These are phyloP conservation scores for Rhingia campestris DNA, from an alignment of 2,888 invertebrate species.

Conservation along the genomic window DNA sequence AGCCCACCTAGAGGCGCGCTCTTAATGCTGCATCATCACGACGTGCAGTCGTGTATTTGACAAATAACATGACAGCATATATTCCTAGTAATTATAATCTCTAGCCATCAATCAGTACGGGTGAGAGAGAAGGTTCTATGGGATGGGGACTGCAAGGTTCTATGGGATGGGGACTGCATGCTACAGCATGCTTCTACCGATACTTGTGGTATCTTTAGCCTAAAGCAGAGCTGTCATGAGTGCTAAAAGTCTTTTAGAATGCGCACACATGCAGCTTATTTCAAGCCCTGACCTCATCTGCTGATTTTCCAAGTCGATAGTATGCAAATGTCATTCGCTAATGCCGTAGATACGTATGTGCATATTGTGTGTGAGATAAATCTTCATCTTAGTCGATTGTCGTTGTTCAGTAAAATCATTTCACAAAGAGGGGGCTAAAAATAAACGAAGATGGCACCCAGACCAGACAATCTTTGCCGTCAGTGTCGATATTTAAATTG, in stretches of 20 bases:
- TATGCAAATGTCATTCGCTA: slow-evolving; percentile 15
- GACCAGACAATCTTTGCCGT: background rate
- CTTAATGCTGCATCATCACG: background rate
- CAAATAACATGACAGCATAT: slow-evolving; percentile 32
- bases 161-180: background rate
- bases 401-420: background rate
- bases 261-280: background rate
- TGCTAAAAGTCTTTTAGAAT: slow-evolving; percentile 5
- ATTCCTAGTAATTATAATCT: slow-evolving; percentile 31
- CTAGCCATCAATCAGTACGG: slow-evolving; percentile 17
- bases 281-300: background rate
- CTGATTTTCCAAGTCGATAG: slow-evolving; percentile 13
- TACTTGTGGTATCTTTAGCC: background rate
- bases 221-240: slow-evolving; percentile 2
- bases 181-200: background rate
- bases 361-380: background rate
- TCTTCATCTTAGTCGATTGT: slow-evolving; percentile 2
- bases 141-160: background rate
- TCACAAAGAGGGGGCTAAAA: background rate
- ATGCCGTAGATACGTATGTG: background rate
- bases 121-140: slow-evolving; percentile 4
- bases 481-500: slow-evolving; percentile 12
- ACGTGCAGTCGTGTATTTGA: slow-evolving; percentile 14
- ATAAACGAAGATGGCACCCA: background rate
- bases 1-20: background rate